Base-by-base conservation (phyloP, 1,140 invertebrate species). In the Chrysomallon squamiferum region DNA sequence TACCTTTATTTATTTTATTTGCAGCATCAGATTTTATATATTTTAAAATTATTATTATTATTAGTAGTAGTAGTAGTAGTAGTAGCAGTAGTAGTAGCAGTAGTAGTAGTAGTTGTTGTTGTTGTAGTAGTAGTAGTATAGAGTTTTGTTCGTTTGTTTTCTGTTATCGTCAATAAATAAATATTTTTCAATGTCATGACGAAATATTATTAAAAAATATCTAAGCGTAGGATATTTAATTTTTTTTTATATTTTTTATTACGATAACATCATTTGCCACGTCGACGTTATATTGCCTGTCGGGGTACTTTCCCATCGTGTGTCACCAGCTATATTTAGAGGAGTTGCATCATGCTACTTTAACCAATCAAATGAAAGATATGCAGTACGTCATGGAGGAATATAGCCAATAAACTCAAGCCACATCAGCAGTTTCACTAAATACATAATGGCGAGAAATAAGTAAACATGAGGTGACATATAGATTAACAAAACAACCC, bases 361-460 rank as follows among this genome's bases (percentile, higher is more conserved):
- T 15, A 38, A 38, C 35, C 35, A 38, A 38, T 38, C 35, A 15
- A 5, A 38, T 7, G 15, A 15, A 5, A 38, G 35, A 38, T 7
- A 5, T 5, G 35, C 35, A 7, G 6, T 38, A 15, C 35, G 35
- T 38, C 35, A 38, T 38, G 6, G 15, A 38, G 15, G 50, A 9
- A n/a, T 54, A 27, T 27, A 54, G 15, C 50, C 50, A 54, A 54
- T 54, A 30, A 25, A 54, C 22, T 22, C 15, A 7, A 22, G 15
- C 50, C 50, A 54, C 50, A 54, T 54, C 50, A 54, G 50, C 50
- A 54, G n/a, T 47, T 27, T 11, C 50, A 54, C 25, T 30, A 27
- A 25, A 54, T 25, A 25, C 50, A 54, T 54, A 22, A 30, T 27
- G 29, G 50, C 22, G 25, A 29, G 6, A 29, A 27, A 30, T 27